Base-by-base conservation (phyloP, 1,140 invertebrate genomes). In the Zophobas morio region DNA sequence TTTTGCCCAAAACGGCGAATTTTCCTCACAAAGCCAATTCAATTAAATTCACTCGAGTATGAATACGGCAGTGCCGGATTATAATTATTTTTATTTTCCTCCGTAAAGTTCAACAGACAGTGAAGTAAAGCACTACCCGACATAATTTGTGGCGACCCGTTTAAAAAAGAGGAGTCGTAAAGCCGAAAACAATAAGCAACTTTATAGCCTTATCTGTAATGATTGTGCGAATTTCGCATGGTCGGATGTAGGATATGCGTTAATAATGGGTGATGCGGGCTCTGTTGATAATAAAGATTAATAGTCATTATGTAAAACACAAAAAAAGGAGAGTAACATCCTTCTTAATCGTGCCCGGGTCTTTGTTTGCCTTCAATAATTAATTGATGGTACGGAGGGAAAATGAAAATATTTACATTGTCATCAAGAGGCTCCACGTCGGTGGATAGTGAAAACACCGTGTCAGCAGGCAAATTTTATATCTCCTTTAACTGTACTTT, bases 321-420 rank as follows among this genome's bases (percentile, higher is more conserved):
- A 51, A 51, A 51, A 63, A 63, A 63, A 63, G 20, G 20, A 20
- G 20, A 20, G 20, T 20, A 36, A 2, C 57, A 63, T 63, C 37
- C 32, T 60, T 63, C 57, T 37, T 63, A 63, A 63, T 63, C 34
- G 32, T 20, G 4, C 2, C 6, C 34, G 5, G 6, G 57, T 36
- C 36, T n/a, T 39, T 63, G 35, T 63, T 63, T 36, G 36, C 56
- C 6, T 6, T 37, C 56, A 60, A 37, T 60, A 63, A 63, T 39
- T 63, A 63, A 63, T 63, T 63, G 57, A 63, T 63, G 57, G 35
- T 63, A 8, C 6, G 5, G 8, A n/a, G 20, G 3, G 8, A 63
- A 36, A 63, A 63, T 63, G 57, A 63, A 63, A 63, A 63, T 63
- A 63, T 63, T 63, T 63, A 63, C 57, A 57, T 34, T 57, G 54